Evolutionary conservation across 2,113 vertebrate genomes (phyloP), one percentile per base, ranked within the genome.

Genomic region (Xerus inauris): DNA sequence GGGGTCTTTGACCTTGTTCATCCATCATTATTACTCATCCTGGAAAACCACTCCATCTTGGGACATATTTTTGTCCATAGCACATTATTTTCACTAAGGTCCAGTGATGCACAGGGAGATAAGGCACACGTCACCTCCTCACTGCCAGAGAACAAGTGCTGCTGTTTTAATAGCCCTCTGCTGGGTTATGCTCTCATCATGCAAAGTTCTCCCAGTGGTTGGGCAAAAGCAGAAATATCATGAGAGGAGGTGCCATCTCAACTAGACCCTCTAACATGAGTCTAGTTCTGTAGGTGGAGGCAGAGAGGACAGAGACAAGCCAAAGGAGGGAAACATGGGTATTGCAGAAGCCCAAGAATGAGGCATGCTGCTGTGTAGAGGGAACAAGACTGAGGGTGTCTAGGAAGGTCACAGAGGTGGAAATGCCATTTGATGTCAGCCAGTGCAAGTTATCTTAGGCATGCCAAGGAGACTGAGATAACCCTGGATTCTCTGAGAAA

Each of bases 31-130:
- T 67, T 92, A 59, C 69, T 73, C 20, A 85, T 45, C 30, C 35
- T 85, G 57, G 32, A 84, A 92, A 84, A 73, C n/a, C 83, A 62
- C 30, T 59, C 45, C 24, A 45, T 65, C 30, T 80, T 88, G 76
- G 57, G 88, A 42, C n/a, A 59, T 35, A 54, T 26, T 73, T 59
- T 76, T 72, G 40, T 49, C 28, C 19, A 24, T 4, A 72, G 42
- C 35, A 47, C 59, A 38, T 38, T 49, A 64, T 24, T 83, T 49
- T 76, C 51, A n/a, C 4, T 24, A 8, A 35, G 22, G 51, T 45
- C 40, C 28, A 79, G 49, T 19, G 16, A 38, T 8, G 47, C 35
- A 3, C 20, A 59, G 26, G 26, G 71, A 73, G 40, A 65, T 11
- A 71, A 82, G 42, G 26, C 38, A 72, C 7, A 40, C 2, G 3